Base-by-base conservation (phyloP, 2,888 invertebrate species). In the Drosophila anomalata region DNA sequence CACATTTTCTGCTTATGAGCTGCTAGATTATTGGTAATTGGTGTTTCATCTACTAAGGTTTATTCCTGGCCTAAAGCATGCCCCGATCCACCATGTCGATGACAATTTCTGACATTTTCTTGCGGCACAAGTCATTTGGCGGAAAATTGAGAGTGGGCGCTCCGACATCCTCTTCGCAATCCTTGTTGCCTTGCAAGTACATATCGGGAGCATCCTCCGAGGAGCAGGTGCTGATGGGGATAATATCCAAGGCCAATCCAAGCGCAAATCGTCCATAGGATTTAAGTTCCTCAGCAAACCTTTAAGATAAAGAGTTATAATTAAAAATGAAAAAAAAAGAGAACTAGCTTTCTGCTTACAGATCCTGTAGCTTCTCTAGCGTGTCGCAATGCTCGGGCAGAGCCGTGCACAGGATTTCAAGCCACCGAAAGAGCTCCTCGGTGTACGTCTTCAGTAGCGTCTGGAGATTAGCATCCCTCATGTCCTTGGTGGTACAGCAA, bases 161-260 rank as follows among this genome's bases (percentile, higher is more conserved):
- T 31, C 91, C 90, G 7, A 65, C 71, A 54, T 90, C 90, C 50
- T 92, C 90, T 31, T 87, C 85, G 24, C 33, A 75, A 11, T 90
- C 91, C 17, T 92, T 91, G 9, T 79, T 78, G 41, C 90, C 89
- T 17, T 75, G 76, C n/a, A 87, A 83, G 82, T 95, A 95, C 66
- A 95, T 91, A 83, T 95, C 95, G 0, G 95, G 95, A 0, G 95
- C 95, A 85, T 95, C 94, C 57, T 94, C 93, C 51, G 95, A 94
- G 54, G 95, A 94, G 67, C 95, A 95, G 0, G 94, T 95, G 88
- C 91, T 94, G 51, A 95, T 95, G 1, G 95, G 95, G 72, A 95
- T 93, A 91, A 95, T 95, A 79, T 95, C 95, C 73, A 95, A 83
- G 0, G 95, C 94, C 9, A 94, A 90, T 1, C 95, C 95, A 3